A percentile compares a stretch with the other conserved stretches of the same genome.
Evolutionary conservation across 2,888 invertebrate genomes (phyloP).

Genomic region (Nasonia oneida): DNA sequence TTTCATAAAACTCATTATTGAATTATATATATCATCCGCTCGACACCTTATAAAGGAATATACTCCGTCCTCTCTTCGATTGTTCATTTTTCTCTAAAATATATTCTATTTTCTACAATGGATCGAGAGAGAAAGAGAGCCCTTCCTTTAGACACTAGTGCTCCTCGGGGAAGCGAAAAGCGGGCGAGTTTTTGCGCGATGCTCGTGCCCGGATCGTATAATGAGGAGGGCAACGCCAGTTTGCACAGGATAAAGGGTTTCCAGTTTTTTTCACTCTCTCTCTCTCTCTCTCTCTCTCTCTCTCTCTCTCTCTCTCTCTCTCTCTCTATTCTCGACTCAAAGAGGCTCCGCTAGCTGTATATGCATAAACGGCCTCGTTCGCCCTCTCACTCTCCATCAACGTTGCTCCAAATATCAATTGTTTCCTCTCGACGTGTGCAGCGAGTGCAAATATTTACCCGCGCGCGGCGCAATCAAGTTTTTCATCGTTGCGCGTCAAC

Average conservation of each 20-base stretch:
- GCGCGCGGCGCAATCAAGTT: background rate
- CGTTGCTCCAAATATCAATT: background rate
- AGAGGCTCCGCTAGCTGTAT: background rate
- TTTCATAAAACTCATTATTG: background rate
- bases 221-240: slow-evolving; percentile 2
- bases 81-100: background rate
- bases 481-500: background rate
- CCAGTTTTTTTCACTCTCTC: slow-evolving; percentile 21
- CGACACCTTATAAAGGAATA: background rate
- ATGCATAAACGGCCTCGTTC: background rate
- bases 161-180: background rate
- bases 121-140: background rate
- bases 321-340: no score
- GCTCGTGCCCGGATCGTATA: slow-evolving; percentile 33
- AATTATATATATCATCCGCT: background rate
- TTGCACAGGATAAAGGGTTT: slow-evolving; percentile 44
- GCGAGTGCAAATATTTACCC: background rate
- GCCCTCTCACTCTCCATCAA: background rate
- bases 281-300: no score
- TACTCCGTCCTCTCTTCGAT: background rate
- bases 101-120: background rate
- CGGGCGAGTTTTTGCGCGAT: background rate
- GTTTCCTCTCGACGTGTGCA: background rate
- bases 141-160: background rate
- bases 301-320: no score